Evolutionary conservation across 2,888 invertebrate species (phyloP), one percentile per base, ranked within the genome.

Genomic region (Torymus tubicola): DNA sequence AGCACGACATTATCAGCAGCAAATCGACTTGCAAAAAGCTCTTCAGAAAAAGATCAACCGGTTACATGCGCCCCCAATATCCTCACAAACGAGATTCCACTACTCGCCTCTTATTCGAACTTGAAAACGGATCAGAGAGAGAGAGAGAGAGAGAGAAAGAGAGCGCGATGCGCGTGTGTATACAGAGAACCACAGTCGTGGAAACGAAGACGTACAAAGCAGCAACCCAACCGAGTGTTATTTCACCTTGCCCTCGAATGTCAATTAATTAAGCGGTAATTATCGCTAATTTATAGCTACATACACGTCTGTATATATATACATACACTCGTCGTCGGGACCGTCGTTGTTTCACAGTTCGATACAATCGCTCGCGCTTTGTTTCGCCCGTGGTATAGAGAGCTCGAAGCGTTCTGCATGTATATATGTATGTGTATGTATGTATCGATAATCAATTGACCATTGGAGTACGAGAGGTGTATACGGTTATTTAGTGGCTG

Each of bases 221-320:
- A 10, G 0, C 18, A 73, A 73, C 55, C 53, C 53, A 16, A 18
- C n/a, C 67, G 42, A 31, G 16, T 10, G 14, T 24, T 42, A 42
- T 63, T 63, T 77, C 76, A 68, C 61, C 63, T 71, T 65, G 55
- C 50, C 5, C 64, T 14, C 63, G 68, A 73, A 69, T 68, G 69
- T 71, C 68, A 73, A 81, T 77, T 81, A 77, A 81, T 77, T 80
- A 80, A 61, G 52, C 55, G 70, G 61, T 57, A 80, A 80, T 76
- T 71, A 57, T 74, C 63, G 12, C 50, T 69, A 69, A 74, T 79
- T 74, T 75, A 79, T 64, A n/a, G 64, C 3, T 69, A 50, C 14
- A 13, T 11, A 8, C 16, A 64, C n/a, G n/a, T n/a, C n/a, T 73
- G 55, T 31, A 55, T 16, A 21, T 21, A 21, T 21, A 21, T 21